These are phyloP conservation scores for Drosophila mayaguana DNA, from an alignment of 2,888 invertebrate species.

Conservation along the genomic window DNA sequence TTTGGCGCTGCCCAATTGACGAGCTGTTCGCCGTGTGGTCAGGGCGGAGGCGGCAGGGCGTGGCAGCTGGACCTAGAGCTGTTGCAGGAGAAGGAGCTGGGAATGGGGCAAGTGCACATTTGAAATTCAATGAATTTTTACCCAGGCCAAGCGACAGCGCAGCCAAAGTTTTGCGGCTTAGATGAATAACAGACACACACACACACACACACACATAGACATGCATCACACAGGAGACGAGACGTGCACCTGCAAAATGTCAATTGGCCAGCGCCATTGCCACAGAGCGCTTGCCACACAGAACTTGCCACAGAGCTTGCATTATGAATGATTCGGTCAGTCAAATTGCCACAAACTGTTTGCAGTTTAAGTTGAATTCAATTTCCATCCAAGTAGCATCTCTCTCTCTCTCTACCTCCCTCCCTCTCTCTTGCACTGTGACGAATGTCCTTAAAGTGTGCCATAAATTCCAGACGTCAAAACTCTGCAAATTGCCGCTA, in stretches of 20 bases:
- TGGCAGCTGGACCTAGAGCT: not conserved
- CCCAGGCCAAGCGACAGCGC: constrained; percentile 53
- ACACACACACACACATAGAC: not conserved
- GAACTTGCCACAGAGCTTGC: constrained; percentile 53
- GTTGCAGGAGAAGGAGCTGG: not conserved
- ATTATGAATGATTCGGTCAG: constrained; percentile 74
- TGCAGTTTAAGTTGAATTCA: constrained; percentile 71
- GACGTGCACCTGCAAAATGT: constrained; percentile 66
- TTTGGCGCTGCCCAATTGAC: constrained; percentile 63
- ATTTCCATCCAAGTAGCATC: constrained; percentile 39
- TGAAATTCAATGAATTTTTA: constrained; percentile 84
- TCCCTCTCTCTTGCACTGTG: constrained; percentile 23
- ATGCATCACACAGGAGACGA: constrained; percentile 7
- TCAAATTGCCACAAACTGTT: constrained; percentile 66
- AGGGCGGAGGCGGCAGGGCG: not conserved
- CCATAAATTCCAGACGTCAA: constrained; percentile 57
- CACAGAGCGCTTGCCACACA: constrained; percentile 38
- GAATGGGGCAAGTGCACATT: constrained; percentile 64
- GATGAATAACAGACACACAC: constrained; percentile 58
- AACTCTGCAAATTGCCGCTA: constrained; percentile 61
- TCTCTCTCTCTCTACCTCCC: not conserved
- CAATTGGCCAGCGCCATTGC: constrained; percentile 64
- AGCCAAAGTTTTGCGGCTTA: constrained; percentile 56
- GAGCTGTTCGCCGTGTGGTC: constrained; percentile 11
- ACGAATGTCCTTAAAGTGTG: constrained; percentile 64